Evolutionary conservation across 2,888 invertebrate genomes (phyloP).

Genomic region (Hipparchia semele): DNA sequence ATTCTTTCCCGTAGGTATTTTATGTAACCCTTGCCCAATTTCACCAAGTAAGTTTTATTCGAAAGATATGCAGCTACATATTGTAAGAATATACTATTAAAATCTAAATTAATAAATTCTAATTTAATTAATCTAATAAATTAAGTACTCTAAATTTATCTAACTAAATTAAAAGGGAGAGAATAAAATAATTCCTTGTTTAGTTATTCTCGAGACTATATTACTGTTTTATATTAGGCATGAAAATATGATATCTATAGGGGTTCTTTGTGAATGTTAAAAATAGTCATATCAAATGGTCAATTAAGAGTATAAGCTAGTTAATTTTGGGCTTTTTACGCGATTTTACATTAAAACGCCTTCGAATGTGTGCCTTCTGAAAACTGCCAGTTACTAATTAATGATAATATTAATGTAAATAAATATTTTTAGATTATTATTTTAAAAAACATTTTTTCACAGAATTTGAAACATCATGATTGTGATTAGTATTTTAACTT

Average conservation of each 20-base stretch:
- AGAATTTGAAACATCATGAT: constrained; percentile 44
- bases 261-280: background rate
- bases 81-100: too few species aligned
- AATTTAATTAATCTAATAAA: too few species aligned
- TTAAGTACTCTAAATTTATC: too few species aligned
- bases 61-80: too few species aligned
- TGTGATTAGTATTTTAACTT: constrained; percentile 33
- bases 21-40: too few species aligned
- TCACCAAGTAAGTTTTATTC: too few species aligned
- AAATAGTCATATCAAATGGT: constrained; percentile 8
- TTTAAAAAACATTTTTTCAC: constrained; percentile 59
- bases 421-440: constrained; percentile 52
- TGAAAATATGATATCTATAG: background rate
- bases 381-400: constrained; percentile 75
- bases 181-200: too few species aligned
- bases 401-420: constrained; percentile 62
- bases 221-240: too few species aligned
- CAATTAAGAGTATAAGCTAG: constrained; percentile 15
- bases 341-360: constrained; percentile 29
- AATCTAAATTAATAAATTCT: too few species aligned
- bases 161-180: too few species aligned
- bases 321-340: constrained; percentile 24
- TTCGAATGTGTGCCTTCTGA: constrained; percentile 66
- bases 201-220: too few species aligned
- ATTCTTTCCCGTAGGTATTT: too few species aligned